Percentiles rank a stretch among this genome's conserved stretches.
Conservation (phyloP, 2,888 invertebrate species). For the Drosophila fulvimacula region DNA sequence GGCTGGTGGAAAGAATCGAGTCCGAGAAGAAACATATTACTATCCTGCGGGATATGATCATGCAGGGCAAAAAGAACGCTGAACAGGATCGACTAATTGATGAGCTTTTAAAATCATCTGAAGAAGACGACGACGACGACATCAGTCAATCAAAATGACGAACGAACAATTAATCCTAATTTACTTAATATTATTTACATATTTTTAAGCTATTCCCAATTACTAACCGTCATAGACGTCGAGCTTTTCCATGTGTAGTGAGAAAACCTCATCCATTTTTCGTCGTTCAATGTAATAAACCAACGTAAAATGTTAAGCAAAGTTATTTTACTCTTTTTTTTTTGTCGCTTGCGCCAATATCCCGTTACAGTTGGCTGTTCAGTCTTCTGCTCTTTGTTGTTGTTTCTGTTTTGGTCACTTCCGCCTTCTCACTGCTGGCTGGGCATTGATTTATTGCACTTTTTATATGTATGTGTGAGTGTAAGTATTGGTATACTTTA, state of each 20-base stretch:
- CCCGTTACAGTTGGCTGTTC: conserved; percentile 38
- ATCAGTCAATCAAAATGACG: conserved; percentile 60
- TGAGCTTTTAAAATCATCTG: conserved; percentile 73
- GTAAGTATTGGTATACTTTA: conserved; percentile 29
- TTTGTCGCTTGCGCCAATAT: conserved; percentile 16
- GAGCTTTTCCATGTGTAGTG: conserved; percentile 83
- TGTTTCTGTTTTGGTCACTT: conserved; percentile 48
- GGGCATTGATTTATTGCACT: conserved; percentile 73
- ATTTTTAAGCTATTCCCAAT: conserved; percentile 50
- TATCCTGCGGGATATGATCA: conserved; percentile 73
- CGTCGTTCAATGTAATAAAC: conserved; percentile 32
- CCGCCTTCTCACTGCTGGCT: conserved; percentile 50
- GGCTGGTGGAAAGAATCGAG: conserved; percentile 73
- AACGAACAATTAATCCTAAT: conserved; percentile 68
- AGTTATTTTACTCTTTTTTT: conserved; percentile 5
- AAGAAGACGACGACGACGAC: conserved; percentile 56
- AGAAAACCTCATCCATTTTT: conserved; percentile 84
- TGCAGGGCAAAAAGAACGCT: conserved; percentile 67
- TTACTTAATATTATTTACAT: conserved; percentile 69
- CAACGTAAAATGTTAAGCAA: conserved; percentile 38
- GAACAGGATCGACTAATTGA: conserved; percentile 72
- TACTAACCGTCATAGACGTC: conserved; percentile 83
- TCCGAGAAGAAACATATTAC: conserved; percentile 74
- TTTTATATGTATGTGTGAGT: conserved; percentile 24
- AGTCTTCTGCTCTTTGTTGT: conserved; percentile 57